A percentile compares a stretch with the other conserved stretches of the same genome.
Conservation (phyloP, 2,113 vertebrate species). For the Empidonax alnorum region DNA sequence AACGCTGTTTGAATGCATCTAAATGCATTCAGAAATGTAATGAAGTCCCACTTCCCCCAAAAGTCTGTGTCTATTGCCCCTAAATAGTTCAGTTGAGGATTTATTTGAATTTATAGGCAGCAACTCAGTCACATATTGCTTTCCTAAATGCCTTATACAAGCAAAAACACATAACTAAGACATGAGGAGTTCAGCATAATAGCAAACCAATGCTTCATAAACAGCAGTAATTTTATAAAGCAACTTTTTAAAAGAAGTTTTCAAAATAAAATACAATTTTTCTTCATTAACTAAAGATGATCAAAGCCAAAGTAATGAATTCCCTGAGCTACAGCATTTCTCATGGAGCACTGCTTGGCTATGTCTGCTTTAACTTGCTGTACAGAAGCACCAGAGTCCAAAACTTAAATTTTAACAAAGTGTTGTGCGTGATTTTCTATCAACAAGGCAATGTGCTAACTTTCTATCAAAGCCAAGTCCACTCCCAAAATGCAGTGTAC, state of each 20-base stretch:
- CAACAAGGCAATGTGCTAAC: not conserved
- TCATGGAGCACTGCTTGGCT: not conserved
- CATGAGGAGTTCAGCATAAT: constrained; percentile 21
- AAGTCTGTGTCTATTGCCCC: constrained; percentile 11
- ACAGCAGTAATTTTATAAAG: not conserved
- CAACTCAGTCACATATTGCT: constrained; percentile 36
- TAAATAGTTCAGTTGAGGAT: constrained; percentile 52
- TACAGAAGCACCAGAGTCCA: not conserved
- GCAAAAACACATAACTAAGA: constrained; percentile 48
- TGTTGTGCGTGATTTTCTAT: not conserved
- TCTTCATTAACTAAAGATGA: not conserved
- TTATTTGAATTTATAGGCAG: constrained; percentile 69
- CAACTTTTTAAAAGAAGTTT: not conserved
- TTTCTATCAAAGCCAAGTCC: not conserved
- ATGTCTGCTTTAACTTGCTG: not conserved
- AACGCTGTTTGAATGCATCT: constrained; percentile 29
- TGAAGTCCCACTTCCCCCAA: constrained; percentile 27
- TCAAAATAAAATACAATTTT: not conserved
- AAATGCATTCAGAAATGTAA: constrained; percentile 46
- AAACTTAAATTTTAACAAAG: not conserved
- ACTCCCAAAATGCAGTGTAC: not conserved
- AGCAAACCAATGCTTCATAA: constrained; percentile 26
- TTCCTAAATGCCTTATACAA: constrained; percentile 59
- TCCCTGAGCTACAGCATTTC: not conserved
- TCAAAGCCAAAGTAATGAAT: not conserved